Percentiles rank a stretch among this genome's conserved stretches.
phyloP scores from a whole-genome alignment of 2,888 invertebrate species.

The Ormia ochracea region DNA sequence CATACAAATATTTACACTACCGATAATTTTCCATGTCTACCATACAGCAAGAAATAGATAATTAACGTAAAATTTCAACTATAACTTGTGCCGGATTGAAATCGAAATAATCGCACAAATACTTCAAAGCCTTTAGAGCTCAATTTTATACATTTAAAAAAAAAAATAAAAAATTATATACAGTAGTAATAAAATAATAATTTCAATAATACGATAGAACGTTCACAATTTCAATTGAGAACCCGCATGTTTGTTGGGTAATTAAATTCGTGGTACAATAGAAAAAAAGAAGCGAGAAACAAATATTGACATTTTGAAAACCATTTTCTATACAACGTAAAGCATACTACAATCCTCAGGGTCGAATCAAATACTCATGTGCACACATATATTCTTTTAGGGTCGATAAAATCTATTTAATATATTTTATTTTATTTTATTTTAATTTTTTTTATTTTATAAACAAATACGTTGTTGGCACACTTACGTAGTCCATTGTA shows the following conservation, averaged over 20 bases:
- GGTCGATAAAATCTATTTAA: background rate
- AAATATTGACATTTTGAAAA: conserved; percentile 4
- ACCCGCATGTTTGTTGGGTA: background rate
- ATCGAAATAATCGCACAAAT: no score
- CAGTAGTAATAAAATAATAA: no score
- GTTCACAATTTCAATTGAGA: background rate
- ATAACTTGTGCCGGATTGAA: no score
- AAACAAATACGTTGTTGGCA: conserved; percentile 16
- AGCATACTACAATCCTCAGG: background rate
- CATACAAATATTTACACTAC: no score
- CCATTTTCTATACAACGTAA: background rate
- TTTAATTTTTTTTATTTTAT: background rate
- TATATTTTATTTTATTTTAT: background rate
- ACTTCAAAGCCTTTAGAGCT: no score
- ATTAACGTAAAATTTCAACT: no score
- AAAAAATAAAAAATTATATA: no score
- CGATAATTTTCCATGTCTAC: no score
- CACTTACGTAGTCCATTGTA: background rate
- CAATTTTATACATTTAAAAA: no score
- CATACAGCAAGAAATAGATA: no score
- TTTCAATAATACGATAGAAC: background rate
- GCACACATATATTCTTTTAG: background rate
- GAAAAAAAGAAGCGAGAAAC: background rate
- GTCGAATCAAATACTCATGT: background rate
- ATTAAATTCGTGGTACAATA: background rate